Percentiles rank a stretch among this genome's conserved stretches.
These are phyloP conservation scores for Struthidea cinerea DNA, from an alignment of 2,113 vertebrate genomes.

Conservation along the genomic window DNA sequence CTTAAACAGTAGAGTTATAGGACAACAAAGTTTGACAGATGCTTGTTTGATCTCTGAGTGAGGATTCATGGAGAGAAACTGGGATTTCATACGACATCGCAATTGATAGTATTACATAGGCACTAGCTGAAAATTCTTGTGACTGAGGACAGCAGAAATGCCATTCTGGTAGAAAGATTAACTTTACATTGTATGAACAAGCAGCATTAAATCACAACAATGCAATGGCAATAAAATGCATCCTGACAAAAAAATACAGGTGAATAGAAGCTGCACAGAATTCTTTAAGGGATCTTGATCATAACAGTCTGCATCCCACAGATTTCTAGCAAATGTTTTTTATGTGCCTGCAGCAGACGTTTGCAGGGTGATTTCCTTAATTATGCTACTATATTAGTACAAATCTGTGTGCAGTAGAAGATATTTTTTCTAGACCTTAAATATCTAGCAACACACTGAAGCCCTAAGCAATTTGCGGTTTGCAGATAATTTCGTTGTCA, in stretches of 20 bases:
- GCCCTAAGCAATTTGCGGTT: neutral
- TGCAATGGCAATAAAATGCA: neutral
- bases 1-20: neutral
- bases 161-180: neutral
- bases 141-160: neutral
- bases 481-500: neutral
- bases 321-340: neutral
- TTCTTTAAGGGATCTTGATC: neutral
- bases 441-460: neutral
- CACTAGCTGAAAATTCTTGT: neutral
- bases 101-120: neutral
- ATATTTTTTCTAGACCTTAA: neutral
- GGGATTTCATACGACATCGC: neutral
- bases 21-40: neutral
- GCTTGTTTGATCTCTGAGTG: neutral
- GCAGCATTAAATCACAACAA: neutral
- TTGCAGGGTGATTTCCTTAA: neutral
- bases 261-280: neutral
- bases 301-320: neutral
- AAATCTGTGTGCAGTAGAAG: neutral
- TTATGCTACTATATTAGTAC: neutral
- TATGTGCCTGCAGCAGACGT: neutral
- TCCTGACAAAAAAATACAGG: neutral
- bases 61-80: neutral
- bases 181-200: neutral